Evolutionary conservation across 2,888 invertebrate species (phyloP).

Genomic region (Caprella mutica): DNA sequence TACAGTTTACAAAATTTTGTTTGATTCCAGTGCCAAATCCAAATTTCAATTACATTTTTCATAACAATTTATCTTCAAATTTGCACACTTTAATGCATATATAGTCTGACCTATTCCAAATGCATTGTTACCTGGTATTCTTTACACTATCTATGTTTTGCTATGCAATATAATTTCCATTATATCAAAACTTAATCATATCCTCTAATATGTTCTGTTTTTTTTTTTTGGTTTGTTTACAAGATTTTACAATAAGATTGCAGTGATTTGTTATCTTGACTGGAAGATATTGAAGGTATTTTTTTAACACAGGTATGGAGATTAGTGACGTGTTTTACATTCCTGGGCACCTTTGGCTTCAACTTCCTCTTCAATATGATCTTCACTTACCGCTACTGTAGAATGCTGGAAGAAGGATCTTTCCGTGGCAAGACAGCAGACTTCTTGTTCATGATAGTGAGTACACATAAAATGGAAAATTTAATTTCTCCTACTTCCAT

Average conservation of each 20-base stretch:
- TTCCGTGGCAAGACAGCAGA: constrained; percentile 92
- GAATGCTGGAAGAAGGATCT: constrained; percentile 97
- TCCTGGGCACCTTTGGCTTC: constrained; percentile 95
- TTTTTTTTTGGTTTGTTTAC: background rate
- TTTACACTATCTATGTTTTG: too few relatives aligned
- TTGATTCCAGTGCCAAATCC: too few relatives aligned
- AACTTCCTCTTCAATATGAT: constrained; percentile 99
- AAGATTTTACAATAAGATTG: background rate
- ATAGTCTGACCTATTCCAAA: too few relatives aligned
- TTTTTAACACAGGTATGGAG: constrained; percentile 74
- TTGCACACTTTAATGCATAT: too few relatives aligned
- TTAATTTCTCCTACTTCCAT: too few relatives aligned
- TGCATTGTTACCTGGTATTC: too few relatives aligned
- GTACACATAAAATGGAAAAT: too few relatives aligned
- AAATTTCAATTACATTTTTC: too few relatives aligned
- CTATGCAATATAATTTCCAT: background rate
- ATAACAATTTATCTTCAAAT: too few relatives aligned
- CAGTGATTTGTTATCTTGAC: background rate
- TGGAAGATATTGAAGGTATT: background rate
- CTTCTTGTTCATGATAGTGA: constrained; percentile 91
- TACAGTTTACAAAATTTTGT: too few relatives aligned
- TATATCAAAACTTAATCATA: background rate
- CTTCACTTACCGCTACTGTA: constrained; percentile 96
- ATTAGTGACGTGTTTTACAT: constrained; percentile 89
- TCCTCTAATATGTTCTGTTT: background rate